Base-by-base conservation (phyloP, 1,140 invertebrate genomes). In the Cydia splendana region DNA sequence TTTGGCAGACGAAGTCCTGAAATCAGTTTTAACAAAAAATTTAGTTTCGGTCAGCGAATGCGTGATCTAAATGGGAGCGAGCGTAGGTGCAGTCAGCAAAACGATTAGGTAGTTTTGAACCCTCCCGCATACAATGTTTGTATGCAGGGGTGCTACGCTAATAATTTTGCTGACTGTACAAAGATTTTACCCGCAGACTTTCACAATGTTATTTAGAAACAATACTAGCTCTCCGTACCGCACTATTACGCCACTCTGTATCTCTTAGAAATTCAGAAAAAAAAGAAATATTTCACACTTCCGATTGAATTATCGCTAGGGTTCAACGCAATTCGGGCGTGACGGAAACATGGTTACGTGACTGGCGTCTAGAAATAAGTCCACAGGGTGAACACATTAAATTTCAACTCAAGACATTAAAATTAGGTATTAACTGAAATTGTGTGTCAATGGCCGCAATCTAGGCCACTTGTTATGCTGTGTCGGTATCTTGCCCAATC, bases 1-100 rank as follows among this genome's bases (percentile, higher is more conserved):
- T 93, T 82, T 97, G 96, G 83, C 97, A 98, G 9, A 98, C 95
- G 85, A 98, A 98, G 79, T 98, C 97, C 89, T 97, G 96, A 30
- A 77, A 75, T 24, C 10, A 75, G 57, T 34, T 30, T 42, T 5
- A 71, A 62, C 6, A 30, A 1, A 12, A 65, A 45, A 45, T 45
- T 7, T 45, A 10, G 42, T 34, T 38, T 7, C 5, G 9, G 38
- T 42, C 38, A 9, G 38, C 38, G 9, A 42, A 2, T 42, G 38
- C 9, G 0, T 51, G 15, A 15, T 51, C 48, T 9, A 51, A 15
- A 51, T 53, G 4, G 12, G 2, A n/a, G 1, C n/a, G 12, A 15
- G 15, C 48, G 15, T 34, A 53, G 13, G 2, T 12, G 10, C 3
- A 10, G 48, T 30, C 30, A 30, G 30, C 30, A 30, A 30, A 30